Base-by-base conservation (phyloP, 2,113 vertebrate species). In the Perca fluviatilis region DNA sequence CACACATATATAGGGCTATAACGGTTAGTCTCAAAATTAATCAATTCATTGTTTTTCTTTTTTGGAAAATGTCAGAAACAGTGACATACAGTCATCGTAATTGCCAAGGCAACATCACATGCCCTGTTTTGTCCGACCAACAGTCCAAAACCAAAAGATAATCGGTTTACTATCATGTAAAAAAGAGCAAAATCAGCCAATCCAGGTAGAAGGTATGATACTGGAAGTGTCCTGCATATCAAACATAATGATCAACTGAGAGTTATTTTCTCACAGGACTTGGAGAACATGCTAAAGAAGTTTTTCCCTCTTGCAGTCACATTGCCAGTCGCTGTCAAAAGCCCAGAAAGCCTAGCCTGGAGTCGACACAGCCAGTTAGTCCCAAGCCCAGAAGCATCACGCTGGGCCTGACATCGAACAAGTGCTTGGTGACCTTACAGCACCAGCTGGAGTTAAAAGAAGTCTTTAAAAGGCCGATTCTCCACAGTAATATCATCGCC, bases 401-500 rank as follows among this genome's bases (percentile, higher is more conserved):
- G 54, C 85, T 87, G 88, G 82, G 85, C 71, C 71, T n/a, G 65
- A 63, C 66, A 69, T 71, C 14, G 76, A 88, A 90, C 90, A 90
- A 91, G 90, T 79, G 83, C 76, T 74, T 2, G 58, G 75, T 92
- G 90, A 93, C 90, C 90, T 88, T 84, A 89, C 82, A 79, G 80
- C 81, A 89, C 76, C 90, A 89, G 81, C 82, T 84, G 86, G 89
- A 86, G 71, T 90, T 90, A 86, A 88, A 89, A 91, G 87, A 87
- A 89, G 73, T 89, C 77, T 91, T 89, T 92, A 88, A 90, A 88
- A 77, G 76, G 65, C 79, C 4, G 75, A 91, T 90, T 90, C 86
- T 91, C 85, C 80, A 79, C 89, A 85, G 86, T 82, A 86, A 85
- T 89, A 86, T 88, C 86, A 83, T 88, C 67, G 66, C 71, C 73